Percentiles rank a stretch among this genome's conserved stretches.
Evolutionary conservation across 2,797 vertebrate genomes (phyloP).

Genomic region (Steatocranus sp.): DNA sequence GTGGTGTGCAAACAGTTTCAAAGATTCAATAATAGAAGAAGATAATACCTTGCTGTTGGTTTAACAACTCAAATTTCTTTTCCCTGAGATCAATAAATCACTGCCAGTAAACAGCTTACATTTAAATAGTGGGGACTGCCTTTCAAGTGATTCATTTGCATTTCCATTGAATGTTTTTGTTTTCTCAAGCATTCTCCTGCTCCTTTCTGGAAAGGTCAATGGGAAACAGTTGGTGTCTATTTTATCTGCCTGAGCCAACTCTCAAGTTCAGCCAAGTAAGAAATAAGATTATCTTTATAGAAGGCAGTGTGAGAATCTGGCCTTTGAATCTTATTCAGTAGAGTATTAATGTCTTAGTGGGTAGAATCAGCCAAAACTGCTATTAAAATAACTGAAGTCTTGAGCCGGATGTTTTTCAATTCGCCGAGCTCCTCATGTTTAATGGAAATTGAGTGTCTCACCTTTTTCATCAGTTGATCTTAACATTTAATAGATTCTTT

Average conservation of each 20-base stretch:
- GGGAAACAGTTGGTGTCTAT: conserved; percentile 64
- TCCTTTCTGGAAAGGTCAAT: conserved; percentile 73
- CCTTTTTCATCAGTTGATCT: conserved; percentile 67
- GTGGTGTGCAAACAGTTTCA: conserved; percentile 12
- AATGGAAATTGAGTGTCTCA: conserved; percentile 67
- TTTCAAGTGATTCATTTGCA: conserved; percentile 67
- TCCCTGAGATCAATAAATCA: conserved; percentile 59
- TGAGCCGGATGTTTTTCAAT: conserved; percentile 61
- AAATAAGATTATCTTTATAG: conserved; percentile 75
- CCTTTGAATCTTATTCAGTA: conserved; percentile 68
- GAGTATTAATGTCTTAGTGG: conserved; percentile 64
- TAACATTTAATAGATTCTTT: conserved; percentile 71
- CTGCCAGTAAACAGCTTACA: conserved; percentile 44
- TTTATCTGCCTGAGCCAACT: conserved; percentile 72
- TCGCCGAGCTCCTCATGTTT: conserved; percentile 51
- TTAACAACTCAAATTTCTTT: conserved; percentile 45
- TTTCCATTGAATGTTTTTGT: conserved; percentile 75
- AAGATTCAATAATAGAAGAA: conserved; percentile 29
- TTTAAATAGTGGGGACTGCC: conserved; percentile 46
- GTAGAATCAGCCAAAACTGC: conserved; percentile 58
- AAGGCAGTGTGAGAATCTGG: conserved; percentile 61
- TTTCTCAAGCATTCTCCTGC: conserved; percentile 56
- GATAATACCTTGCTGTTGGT: conserved; percentile 31
- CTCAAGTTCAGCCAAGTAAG: conserved; percentile 73
- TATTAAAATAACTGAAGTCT: conserved; percentile 65